phyloP scores from a whole-genome alignment of 2,797 vertebrate genomes.

The Xenentodon cancila region DNA sequence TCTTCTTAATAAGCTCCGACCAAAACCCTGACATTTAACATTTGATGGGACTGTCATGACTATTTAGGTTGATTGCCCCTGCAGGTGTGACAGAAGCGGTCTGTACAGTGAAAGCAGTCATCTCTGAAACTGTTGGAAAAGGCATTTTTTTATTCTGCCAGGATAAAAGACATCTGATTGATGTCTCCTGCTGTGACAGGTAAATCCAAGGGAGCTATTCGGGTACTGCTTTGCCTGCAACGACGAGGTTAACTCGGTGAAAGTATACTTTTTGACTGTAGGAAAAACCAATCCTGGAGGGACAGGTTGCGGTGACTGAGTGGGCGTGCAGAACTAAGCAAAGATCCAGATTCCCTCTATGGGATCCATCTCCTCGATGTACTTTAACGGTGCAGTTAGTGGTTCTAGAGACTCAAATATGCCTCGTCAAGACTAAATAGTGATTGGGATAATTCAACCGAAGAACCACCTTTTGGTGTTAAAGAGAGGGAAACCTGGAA shows the following conservation, averaged over 20 bases:
- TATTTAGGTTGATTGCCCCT: conserved; percentile 3
- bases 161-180: neutral
- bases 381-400: too few species aligned
- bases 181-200: neutral
- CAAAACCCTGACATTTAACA: neutral
- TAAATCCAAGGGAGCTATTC: conserved; percentile 1
- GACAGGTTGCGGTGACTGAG: conserved; percentile 7
- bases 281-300: conserved; percentile 27
- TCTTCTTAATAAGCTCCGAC: conserved; percentile 17
- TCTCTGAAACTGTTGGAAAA: too few species aligned
- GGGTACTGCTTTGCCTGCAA: neutral
- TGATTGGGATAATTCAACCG: too few species aligned
- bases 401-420: neutral
- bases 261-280: conserved; percentile 21
- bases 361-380: neutral
- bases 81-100: conserved; percentile 23
- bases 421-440: too few species aligned
- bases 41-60: neutral
- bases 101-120: neutral
- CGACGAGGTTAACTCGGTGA: conserved; percentile 12
- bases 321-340: neutral
- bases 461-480: neutral
- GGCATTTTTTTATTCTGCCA: too few species aligned
- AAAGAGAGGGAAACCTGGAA: conserved; percentile 12
- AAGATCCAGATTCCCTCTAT: neutral